Evolutionary conservation across 2,113 vertebrate genomes (phyloP).

Genomic region (Neogobius melanostomus): DNA sequence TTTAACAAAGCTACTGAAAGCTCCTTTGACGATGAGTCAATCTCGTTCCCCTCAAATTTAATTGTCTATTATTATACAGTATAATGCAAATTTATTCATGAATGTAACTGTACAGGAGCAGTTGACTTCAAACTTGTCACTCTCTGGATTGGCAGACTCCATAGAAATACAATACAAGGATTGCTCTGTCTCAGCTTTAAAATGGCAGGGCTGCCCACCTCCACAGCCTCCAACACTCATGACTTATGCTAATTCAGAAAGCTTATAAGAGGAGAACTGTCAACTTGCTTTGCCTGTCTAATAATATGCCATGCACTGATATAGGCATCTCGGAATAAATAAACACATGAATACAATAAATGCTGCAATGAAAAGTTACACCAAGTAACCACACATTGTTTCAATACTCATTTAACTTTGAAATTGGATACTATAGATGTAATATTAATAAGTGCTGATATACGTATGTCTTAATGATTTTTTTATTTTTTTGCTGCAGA

Average conservation of each 20-base stretch:
- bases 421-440: not conserved
- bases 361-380: too few relatives aligned
- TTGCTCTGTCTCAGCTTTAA: constrained; percentile 32
- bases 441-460: not conserved
- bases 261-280: constrained; percentile 18
- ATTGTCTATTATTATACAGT: constrained; percentile 40
- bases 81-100: constrained; percentile 52
- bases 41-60: constrained; percentile 51
- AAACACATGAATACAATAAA: too few relatives aligned
- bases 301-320: not conserved
- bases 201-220: constrained; percentile 17
- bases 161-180: not conserved
- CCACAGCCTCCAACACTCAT: not conserved
- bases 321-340: not conserved
- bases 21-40: constrained; percentile 35
- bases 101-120: constrained; percentile 30
- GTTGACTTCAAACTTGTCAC: constrained; percentile 46
- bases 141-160: constrained; percentile 34
- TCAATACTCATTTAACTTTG: not conserved
- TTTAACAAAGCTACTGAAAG: constrained; percentile 17
- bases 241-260: constrained; percentile 5
- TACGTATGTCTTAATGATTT: not conserved
- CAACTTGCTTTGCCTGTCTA: not conserved
- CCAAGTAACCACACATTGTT: not conserved
- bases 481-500: not conserved